Percentiles rank a stretch among this genome's conserved stretches.
These are phyloP conservation scores for Panthera leo DNA, from an alignment of 2,113 vertebrate species.

Conservation along the genomic window DNA sequence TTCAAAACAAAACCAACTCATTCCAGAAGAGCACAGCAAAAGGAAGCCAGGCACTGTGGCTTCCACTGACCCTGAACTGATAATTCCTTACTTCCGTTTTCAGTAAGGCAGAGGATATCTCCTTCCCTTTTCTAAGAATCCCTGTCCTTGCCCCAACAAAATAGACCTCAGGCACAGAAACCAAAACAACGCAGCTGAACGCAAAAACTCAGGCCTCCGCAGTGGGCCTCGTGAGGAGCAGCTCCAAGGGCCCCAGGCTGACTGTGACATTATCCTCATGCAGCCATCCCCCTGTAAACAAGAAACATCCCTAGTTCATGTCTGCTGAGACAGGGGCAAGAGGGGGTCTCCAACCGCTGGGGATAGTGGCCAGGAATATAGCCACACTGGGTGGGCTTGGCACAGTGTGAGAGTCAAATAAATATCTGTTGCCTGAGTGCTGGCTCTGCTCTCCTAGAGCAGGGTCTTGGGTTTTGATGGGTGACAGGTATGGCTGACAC, in stretches of 20 bases:
- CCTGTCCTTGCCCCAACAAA: neutral
- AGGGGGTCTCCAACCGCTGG: neutral
- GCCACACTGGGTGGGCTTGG: slow-evolving; percentile 43
- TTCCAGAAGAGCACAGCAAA: neutral
- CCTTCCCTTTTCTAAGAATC: slow-evolving; percentile 66
- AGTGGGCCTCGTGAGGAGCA: neutral
- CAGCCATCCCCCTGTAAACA: neutral
- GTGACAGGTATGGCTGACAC: neutral
- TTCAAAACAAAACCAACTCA: slow-evolving; percentile 59
- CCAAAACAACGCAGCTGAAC: slow-evolving; percentile 4
- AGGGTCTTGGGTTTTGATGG: neutral
- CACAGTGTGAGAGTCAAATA: neutral
- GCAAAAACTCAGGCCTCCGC: neutral
- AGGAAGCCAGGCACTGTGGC: slow-evolving; percentile 44
- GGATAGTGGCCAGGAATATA: neutral
- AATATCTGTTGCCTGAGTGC: neutral
- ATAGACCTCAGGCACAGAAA: slow-evolving; percentile 13
- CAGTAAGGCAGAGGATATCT: neutral
- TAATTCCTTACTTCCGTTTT: slow-evolving; percentile 71
- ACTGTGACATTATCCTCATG: neutral
- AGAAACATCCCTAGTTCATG: neutral
- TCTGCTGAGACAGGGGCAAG: neutral
- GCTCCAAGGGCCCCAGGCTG: neutral
- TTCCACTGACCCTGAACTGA: slow-evolving; percentile 66
- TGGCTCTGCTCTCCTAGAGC: neutral